These are phyloP conservation scores for Drosophila santomea DNA, from an alignment of 1,140 invertebrate species.

Conservation along the genomic window DNA sequence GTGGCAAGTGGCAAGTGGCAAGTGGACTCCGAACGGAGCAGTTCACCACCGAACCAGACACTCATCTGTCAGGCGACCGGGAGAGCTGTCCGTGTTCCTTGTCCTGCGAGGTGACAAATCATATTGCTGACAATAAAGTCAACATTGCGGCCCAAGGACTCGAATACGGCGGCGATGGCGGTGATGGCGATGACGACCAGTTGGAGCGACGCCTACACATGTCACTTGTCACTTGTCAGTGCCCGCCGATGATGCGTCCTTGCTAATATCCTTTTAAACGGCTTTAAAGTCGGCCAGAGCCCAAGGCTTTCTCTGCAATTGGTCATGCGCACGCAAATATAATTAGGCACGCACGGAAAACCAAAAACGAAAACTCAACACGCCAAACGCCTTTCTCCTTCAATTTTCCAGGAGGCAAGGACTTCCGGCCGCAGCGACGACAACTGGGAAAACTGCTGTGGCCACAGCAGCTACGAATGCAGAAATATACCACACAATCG, in stretches of 20 bases:
- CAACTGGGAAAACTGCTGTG: constrained; percentile 34
- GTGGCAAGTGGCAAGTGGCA: constrained; percentile 2
- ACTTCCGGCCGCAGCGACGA: constrained; percentile 58
- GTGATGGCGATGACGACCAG: constrained; percentile 25
- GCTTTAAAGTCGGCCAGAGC: constrained; percentile 40
- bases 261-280: constrained; percentile 51
- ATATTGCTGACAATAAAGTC: constrained; percentile 75
- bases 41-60: constrained; percentile 36
- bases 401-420: constrained; percentile 3
- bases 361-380: constrained; percentile 67
- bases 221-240: constrained; percentile 40
- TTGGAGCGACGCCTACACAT: constrained; percentile 44
- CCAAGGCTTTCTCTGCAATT: constrained; percentile 38
- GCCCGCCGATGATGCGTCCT: constrained; percentile 5
- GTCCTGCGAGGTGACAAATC: constrained; percentile 72
- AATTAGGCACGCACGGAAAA: constrained; percentile 76
- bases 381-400: constrained; percentile 43
- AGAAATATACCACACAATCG: neutral
- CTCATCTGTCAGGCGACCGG: constrained; percentile 42
- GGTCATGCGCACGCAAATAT: constrained; percentile 69
- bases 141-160: constrained; percentile 58
- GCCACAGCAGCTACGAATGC: constrained; percentile 2
- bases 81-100: constrained; percentile 12
- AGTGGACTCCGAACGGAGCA: constrained; percentile 15
- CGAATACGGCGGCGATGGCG: constrained; percentile 1